Base-by-base conservation (phyloP, 2,113 vertebrate genomes). In the Atherinomorus stipes region DNA sequence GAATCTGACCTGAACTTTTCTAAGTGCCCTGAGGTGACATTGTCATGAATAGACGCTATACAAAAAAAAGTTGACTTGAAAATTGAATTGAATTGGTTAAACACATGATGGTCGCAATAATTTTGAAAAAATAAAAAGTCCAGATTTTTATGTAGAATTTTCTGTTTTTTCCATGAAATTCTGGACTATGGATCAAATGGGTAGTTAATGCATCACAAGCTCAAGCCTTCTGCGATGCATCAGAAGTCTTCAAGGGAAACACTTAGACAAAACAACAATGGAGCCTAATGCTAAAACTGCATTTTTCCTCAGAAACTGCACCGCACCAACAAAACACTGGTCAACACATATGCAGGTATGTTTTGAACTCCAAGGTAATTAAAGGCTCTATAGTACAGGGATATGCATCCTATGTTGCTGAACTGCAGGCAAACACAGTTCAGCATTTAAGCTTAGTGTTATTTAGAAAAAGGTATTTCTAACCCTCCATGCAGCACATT, bases 201-300 rank as follows among this genome's bases (percentile, higher is more conserved):
- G 31, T 8, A 8, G 31, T 8, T 6, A 34, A 34, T 6, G 31
- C 31, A 34, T 7, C 31, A 34, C 31, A 34, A 34, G 31, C 7
- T 4, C 9, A 34, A 7, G 31, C 31, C 7, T 9, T 34, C 31
- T 34, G 31, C 9, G 31, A 7, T 34, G 9, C 44, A 60, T 28
- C n/a, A 19, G 28, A 57, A 67, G 69, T 66, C 37, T 66, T 75
- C 66, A 64, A 57, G 56, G 28, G 51, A 52, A 67, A 34, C 67
- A 72, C 51, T 60, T 23, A 8, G 42, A 59, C 40, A 22, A n/a
- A 72, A 38, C 70, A 44, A 61, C 76, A 71, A 83, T 64, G 60
- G 31, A 71, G 47, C 28, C 47, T 28, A 52, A 50, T 31, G 49
- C 61, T 74, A 40, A 79, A 70, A 64, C 47, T 22, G 44, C 18